A percentile compares a stretch with the other conserved stretches of the same genome.
These are phyloP conservation scores for Wasmannia auropunctata DNA, from an alignment of 1,140 invertebrate species.

Conservation along the genomic window DNA sequence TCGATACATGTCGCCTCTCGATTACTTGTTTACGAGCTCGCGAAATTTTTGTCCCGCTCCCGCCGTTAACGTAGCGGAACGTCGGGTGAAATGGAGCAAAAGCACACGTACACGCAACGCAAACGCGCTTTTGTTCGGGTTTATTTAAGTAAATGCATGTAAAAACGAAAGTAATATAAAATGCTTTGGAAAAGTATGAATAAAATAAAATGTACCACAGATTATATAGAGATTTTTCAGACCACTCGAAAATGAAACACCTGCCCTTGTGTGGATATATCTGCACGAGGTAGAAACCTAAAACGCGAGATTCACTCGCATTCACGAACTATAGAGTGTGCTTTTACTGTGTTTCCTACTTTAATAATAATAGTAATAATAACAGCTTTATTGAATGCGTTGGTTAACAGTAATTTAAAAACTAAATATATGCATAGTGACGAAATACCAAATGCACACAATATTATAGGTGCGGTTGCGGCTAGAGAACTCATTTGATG, in stretches of 20 bases:
- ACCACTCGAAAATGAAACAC: background rate
- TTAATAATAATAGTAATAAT: too few relatives aligned
- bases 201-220: background rate
- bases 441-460: too few relatives aligned
- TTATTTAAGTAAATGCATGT: background rate
- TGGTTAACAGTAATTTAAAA: too few relatives aligned
- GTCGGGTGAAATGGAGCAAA: background rate
- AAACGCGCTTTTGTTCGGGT: background rate
- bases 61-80: background rate
- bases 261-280: background rate
- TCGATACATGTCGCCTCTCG: background rate
- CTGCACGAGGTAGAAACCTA: background rate
- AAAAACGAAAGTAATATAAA: background rate
- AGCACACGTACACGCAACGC: background rate
- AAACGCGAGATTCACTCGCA: background rate
- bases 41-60: background rate
- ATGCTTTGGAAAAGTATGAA: background rate
- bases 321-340: background rate
- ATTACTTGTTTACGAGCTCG: constrained; percentile 7
- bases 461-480: too few relatives aligned
- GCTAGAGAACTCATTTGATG: too few relatives aligned
- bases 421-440: too few relatives aligned
- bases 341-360: background rate
- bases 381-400: too few relatives aligned
- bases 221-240: background rate